Percentiles rank a stretch among this genome's conserved stretches.
These are phyloP conservation scores for Dendroctonus valens DNA, from an alignment of 1,140 invertebrate species.

Conservation along the genomic window DNA sequence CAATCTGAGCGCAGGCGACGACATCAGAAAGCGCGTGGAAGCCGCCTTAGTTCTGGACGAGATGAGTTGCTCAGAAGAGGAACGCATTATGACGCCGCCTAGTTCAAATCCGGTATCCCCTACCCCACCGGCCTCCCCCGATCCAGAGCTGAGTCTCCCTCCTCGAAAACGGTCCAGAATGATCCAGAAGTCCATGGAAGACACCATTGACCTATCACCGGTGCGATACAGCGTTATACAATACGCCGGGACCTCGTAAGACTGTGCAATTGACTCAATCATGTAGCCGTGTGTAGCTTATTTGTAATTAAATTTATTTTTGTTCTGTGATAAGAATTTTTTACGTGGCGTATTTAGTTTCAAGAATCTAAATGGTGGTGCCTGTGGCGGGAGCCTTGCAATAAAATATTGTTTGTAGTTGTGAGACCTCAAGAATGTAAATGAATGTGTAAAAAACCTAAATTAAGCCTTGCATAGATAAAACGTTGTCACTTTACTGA, in stretches of 20 bases:
- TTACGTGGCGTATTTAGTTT: conserved; percentile 39
- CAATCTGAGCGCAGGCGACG: conserved; percentile 57
- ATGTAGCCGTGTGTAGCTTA: conserved; percentile 20
- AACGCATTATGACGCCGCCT: conserved; percentile 63
- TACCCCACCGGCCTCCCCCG: conserved; percentile 59
- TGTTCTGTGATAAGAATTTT: conserved; percentile 51
- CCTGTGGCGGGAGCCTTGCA: conserved; percentile 43
- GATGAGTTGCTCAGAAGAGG: conserved; percentile 51
- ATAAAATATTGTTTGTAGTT: conserved; percentile 40
- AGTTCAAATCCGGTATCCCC: conserved; percentile 64
- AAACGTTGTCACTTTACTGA: conserved; percentile 4
- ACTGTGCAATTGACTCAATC: conserved; percentile 26
- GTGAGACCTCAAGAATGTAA: conserved; percentile 2
- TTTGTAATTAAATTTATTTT: conserved; percentile 40
- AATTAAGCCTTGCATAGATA: conserved; percentile 2
- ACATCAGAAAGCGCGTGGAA: conserved; percentile 67
- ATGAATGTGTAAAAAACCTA: conserved; percentile 9
- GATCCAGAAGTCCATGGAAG: conserved; percentile 69
- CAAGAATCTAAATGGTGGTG: conserved; percentile 47
- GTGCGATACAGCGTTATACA: conserved; percentile 75
- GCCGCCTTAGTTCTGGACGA: conserved; percentile 63
- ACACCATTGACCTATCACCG: conserved; percentile 50
- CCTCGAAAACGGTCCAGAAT: conserved; percentile 74
- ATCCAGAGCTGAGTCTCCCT: conserved; percentile 67
- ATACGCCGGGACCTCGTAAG: conserved; percentile 70